Evolutionary conservation across 2,888 invertebrate species (phyloP), one percentile per base, ranked within the genome.

Genomic region (Athalia rosae): DNA sequence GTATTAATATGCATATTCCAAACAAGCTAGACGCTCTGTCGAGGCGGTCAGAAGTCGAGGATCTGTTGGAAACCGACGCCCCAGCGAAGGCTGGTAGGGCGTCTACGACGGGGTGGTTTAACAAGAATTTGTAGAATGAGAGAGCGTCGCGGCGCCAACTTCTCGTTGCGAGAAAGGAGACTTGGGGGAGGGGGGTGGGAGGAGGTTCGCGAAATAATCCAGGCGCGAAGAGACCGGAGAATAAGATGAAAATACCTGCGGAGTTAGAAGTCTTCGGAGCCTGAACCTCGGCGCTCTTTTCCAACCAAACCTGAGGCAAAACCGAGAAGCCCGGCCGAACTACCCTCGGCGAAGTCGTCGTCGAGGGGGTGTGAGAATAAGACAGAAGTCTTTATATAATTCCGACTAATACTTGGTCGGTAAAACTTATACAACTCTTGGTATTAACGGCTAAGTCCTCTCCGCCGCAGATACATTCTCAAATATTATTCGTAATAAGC

Each of bases 181-280:
- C 28, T n/a, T n/a, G n/a, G 28, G 1, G 28, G 28, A 28, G 28
- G 28, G 28, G 28, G 28, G 28, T n/a, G n/a, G n/a, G 28, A 78
- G 84, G 48, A 79, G 84, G 86, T 86, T 86, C 84, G 83, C 80
- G 81, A 83, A 88, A 87, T 89, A 89, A 89, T 89, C 89, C 88
- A 86, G 84, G 85, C 80, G 83, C 82, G 81, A 82, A 85, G 86
- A 84, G 86, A 84, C 86, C 85, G 83, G 83, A 82, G 86, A 89
- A 89, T 89, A 88, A 88, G 88, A 89, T 88, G 89, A 89, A 89
- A 89, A 89, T 89, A 89, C 89, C 88, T 88, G 86, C 77, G 82
- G 88, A 89, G 89, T 89, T 89, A 87, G 88, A 88, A 88, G 88
- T 88, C 88, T 89, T 89, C 69, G 71, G 48, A 77, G 77, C 78